phyloP scores from a whole-genome alignment of 2,113 vertebrate genomes.

The Hippocampus zosterae region DNA sequence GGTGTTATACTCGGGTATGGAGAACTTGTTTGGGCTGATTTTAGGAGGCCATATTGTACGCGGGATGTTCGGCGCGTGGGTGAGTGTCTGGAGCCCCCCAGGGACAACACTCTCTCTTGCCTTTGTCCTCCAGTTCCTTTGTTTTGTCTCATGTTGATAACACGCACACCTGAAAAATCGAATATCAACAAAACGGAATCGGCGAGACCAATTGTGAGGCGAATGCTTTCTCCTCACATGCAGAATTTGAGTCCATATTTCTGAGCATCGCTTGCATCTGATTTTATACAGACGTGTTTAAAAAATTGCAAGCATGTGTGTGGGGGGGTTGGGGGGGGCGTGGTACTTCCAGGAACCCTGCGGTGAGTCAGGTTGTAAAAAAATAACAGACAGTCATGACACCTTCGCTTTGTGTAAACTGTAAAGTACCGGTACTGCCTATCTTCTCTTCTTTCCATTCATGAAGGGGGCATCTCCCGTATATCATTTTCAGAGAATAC shows the following conservation, averaged over 20 bases:
- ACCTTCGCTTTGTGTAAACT: neutral
- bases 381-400: neutral
- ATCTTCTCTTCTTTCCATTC: neutral
- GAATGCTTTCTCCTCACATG: too few relatives aligned
- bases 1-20: too few relatives aligned
- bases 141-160: conserved; percentile 69
- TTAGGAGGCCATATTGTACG: too few relatives aligned
- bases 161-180: conserved; percentile 40
- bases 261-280: neutral
- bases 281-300: conserved; percentile 24
- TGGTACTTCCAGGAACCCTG: conserved; percentile 56
- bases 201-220: too few relatives aligned
- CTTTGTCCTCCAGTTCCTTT: conserved; percentile 57
- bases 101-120: conserved; percentile 63
- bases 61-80: neutral
- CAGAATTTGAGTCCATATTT: neutral
- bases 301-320: conserved; percentile 16
- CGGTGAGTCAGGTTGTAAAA: conserved; percentile 48
- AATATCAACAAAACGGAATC: too few relatives aligned
- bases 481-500: neutral
- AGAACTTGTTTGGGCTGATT: too few relatives aligned
- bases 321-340: conserved; percentile 10
- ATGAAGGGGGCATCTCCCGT: neutral
- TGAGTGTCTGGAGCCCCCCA: conserved; percentile 25
- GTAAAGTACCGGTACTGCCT: neutral